Evolutionary conservation across 2,888 invertebrate genomes (phyloP), one percentile per base, ranked within the genome.

Genomic region (Drosophila peninsularis): DNA sequence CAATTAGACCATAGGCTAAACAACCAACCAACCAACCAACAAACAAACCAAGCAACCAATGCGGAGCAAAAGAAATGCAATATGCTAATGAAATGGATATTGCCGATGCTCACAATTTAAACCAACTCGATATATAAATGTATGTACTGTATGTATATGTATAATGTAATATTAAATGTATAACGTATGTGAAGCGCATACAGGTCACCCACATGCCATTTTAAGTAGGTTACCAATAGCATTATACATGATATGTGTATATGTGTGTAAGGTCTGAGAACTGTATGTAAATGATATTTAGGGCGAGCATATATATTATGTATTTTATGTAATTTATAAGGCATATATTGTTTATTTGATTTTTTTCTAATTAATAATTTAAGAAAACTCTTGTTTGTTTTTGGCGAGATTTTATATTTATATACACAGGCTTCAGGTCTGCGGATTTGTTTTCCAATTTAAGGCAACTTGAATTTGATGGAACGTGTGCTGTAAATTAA

Each of bases 241-340:
- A 34, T 73, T 82, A 74, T 64, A 58, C 34, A 30, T 6, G 37
- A 75, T 71, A 67, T 75, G 64, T 56, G 57, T 70, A 62, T 61
- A 66, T 64, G 62, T 64, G 64, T 78, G 62, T 78, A 80, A 72
- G 84, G 68, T 83, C 66, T 71, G 66, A 79, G 68, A 83, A 73
- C 62, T 76, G 72, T 78, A 80, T 87, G 83, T 84, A 87, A 66
- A 87, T 81, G 69, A 80, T 69, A 71, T 79, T 71, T 71, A 71
- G 69, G 61, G 67, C 58, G 52, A 73, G 68, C 85, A 73, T 76
- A 30, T 30, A 75, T 30, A 75, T 78, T 76, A 78, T 80, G 75
- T 75, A 75, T 85, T 85, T 82, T 87, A 84, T 81, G 79, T 83
- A 87, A 81, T 83, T 84, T 78, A 70, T 87, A 83, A 81, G 87